phyloP scores from a whole-genome alignment of 2,888 invertebrate genomes.

The Eledone cirrhosa region DNA sequence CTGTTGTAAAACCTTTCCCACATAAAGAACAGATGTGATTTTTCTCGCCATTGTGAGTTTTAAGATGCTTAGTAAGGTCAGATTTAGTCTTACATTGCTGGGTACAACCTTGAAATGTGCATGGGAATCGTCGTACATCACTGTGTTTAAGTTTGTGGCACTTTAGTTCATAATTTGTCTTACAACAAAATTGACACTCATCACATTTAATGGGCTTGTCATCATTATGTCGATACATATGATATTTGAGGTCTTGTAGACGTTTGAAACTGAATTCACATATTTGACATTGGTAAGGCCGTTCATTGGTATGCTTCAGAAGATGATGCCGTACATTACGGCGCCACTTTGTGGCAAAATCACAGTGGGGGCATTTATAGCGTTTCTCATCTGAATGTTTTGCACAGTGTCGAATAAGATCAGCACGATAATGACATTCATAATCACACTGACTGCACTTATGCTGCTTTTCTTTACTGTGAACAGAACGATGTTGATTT shows the following conservation, averaged over 20 bases:
- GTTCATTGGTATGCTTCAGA: conserved; percentile 39
- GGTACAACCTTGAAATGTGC: conserved; percentile 46
- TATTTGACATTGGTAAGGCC: conserved; percentile 42
- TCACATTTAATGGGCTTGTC: conserved; percentile 48
- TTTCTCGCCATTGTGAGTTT: conserved; percentile 42
- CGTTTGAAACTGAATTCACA: conserved; percentile 48
- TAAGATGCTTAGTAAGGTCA: conserved; percentile 50
- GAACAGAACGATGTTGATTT: conserved; percentile 46
- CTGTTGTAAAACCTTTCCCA: conserved; percentile 43
- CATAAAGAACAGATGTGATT: conserved; percentile 43
- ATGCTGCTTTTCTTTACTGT: conserved; percentile 47
- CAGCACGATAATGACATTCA: conserved; percentile 39
- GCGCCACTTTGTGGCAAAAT: conserved; percentile 48
- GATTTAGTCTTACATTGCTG: conserved; percentile 49
- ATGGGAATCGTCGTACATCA: conserved; percentile 43
- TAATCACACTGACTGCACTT: conserved; percentile 46
- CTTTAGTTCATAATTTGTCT: conserved; percentile 50
- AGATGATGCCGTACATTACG: conserved; percentile 43
- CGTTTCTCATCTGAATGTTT: conserved; percentile 44
- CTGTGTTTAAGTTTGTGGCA: conserved; percentile 50
- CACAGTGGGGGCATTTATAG: conserved; percentile 46
- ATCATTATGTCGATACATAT: conserved; percentile 47
- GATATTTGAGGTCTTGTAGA: conserved; percentile 42
- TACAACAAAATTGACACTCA: conserved; percentile 49
- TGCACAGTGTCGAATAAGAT: conserved; percentile 41